Percentiles rank a stretch among this genome's conserved stretches.
phyloP scores from a whole-genome alignment of 2,888 invertebrate species.

The Lamellibrachia satsuma region DNA sequence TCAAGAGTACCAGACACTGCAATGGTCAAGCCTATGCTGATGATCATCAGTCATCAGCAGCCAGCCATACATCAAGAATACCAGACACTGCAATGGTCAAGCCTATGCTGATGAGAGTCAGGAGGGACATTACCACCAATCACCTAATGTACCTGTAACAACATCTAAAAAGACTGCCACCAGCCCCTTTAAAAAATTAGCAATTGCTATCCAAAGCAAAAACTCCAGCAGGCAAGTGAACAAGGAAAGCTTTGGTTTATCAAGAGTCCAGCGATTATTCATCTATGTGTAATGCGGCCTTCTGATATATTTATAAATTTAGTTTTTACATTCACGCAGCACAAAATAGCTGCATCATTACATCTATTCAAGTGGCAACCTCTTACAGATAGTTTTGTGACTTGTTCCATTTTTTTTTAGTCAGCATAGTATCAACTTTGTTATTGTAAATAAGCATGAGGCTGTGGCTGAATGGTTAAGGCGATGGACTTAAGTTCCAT shows the following conservation, averaged over 20 bases:
- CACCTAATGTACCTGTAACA: not conserved
- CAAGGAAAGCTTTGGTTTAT: no score
- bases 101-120: not conserved
- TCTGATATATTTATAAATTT: no score
- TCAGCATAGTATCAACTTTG: not conserved
- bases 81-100: not conserved
- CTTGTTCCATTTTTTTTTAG: not conserved
- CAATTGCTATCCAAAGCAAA: not conserved
- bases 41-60: not conserved
- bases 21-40: not conserved
- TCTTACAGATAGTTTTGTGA: not conserved
- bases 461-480: not conserved
- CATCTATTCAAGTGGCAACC: no score
- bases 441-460: not conserved
- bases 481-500: not conserved
- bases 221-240: no score
- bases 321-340: no score
- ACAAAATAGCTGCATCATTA: no score
- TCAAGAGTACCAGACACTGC: conserved; percentile 2
- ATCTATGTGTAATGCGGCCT: no score
- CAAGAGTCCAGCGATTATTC: no score
- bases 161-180: not conserved
- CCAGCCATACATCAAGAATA: not conserved
- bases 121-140: not conserved
- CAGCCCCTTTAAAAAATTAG: not conserved